Base-by-base conservation (phyloP, 2,797 vertebrate genomes). In the Peromyscus attwateri region DNA sequence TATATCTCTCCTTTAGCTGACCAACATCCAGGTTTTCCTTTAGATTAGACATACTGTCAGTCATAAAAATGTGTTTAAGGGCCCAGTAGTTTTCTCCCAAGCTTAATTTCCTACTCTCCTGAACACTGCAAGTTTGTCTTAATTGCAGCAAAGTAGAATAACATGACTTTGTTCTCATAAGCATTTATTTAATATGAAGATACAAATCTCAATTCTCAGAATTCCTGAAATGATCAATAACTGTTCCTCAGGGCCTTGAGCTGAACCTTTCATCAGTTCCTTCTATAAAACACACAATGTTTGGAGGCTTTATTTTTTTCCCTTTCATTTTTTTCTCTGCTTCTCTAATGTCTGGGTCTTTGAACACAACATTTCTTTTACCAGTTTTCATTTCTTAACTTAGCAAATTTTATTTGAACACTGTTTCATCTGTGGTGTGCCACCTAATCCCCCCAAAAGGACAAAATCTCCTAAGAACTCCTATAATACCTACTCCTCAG, bases 191-290 rank as follows among this genome's bases (percentile, higher is more conserved):
- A 60, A 49, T 85, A 82, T 27, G 52, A 92, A 43, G 14, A 62
- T 80, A n/a, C 55, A 34, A 81, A 79, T 40, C 1, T 17, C 29
- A 62, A 73, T 27, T 21, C 76, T 88, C 68, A 79, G 88, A 95
- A 93, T 93, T 93, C 43, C 49, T 37, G 60, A 96, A 89, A 79
- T 76, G 57, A 84, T 68, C 68, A 76, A 23, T 43, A 64, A n/a
- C 52, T 79, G 25, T 66, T 60, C 37, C 68, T 82, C 1, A 31
- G 37, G 87, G 75, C 19, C 37, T 88, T 37, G 37, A 80, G 92
- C 9, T 29, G 90, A 10, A 77, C 64, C 29, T 66, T 91, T 91
- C n/a, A 94, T 66, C 64, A 87, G 52, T 64, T 92, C 4, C 11
- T 93, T 92, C 60, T 66, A 34, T 3, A 40, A 91, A 97, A 49